A percentile compares a stretch with the other conserved stretches of the same genome.
phyloP scores from a whole-genome alignment of 2,797 vertebrate species.

The Carcharodon carcharias region DNA sequence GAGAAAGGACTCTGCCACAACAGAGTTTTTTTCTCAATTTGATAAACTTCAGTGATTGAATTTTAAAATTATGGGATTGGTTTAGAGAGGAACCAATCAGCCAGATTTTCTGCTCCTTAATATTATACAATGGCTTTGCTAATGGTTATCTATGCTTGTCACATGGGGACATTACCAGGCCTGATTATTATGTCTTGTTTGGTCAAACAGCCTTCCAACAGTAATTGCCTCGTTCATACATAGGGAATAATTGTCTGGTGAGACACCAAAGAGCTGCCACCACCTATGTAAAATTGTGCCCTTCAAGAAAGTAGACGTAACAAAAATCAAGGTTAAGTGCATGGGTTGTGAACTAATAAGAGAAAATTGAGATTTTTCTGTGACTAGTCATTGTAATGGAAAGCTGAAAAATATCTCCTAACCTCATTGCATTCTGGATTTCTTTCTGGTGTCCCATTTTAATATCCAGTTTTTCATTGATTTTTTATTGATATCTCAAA shows the following conservation, averaged over 20 bases:
- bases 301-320: background rate
- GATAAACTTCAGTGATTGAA: background rate
- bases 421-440: background rate
- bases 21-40: background rate
- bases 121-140: background rate
- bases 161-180: background rate
- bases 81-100: background rate
- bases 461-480: background rate
- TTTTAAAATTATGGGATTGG: background rate
- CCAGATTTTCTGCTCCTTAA: background rate
- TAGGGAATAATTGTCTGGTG: background rate
- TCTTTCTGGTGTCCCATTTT: background rate
- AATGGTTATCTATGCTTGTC: background rate
- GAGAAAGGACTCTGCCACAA: background rate
- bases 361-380: background rate
- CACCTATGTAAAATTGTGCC: background rate
- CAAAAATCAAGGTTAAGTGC: background rate
- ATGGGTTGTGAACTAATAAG: background rate
- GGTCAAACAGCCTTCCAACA: background rate
- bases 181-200: background rate
- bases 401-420: background rate
- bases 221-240: background rate
- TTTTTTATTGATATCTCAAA: background rate
- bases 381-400: background rate
- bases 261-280: background rate